These are phyloP conservation scores for Vireo griseus DNA, from an alignment of 2,797 vertebrate species.

Conservation along the genomic window DNA sequence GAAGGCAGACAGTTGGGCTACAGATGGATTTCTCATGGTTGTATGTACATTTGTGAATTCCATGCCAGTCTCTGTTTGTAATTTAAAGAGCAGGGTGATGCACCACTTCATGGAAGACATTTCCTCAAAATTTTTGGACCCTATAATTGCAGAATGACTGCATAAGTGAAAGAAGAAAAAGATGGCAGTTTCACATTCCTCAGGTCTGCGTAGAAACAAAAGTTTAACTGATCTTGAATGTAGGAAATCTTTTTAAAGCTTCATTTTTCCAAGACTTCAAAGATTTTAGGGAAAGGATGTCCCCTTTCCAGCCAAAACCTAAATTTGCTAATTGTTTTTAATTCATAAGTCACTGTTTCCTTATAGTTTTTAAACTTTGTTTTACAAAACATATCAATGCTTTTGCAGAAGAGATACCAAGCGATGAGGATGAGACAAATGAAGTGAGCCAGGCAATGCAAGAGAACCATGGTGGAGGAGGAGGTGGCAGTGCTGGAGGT, in stretches of 20 bases:
- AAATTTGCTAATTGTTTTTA: neutral
- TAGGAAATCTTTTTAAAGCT: neutral
- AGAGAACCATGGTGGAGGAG: slow-evolving; percentile 72
- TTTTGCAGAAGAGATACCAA: slow-evolving; percentile 90
- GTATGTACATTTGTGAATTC: neutral
- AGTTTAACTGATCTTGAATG: neutral
- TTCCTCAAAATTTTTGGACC: neutral
- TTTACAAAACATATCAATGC: neutral
- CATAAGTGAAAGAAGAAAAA: neutral
- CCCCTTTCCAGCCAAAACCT: neutral
- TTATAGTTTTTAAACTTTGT: neutral
- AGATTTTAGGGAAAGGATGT: neutral
- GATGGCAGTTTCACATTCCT: neutral
- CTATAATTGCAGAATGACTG: neutral
- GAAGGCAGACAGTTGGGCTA: neutral
- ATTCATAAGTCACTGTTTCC: neutral
- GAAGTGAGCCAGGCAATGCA: slow-evolving; percentile 76
- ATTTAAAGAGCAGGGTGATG: neutral
- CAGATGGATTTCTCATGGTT: neutral
- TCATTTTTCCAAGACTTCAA: neutral
- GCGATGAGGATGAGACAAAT: slow-evolving; percentile 90
- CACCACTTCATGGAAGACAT: neutral
- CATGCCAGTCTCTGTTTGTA: neutral
- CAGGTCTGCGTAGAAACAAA: neutral
- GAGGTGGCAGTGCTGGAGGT: slow-evolving; percentile 60